Conservation (phyloP, 1,140 invertebrate genomes). For the Doryteuthis pealeii region DNA sequence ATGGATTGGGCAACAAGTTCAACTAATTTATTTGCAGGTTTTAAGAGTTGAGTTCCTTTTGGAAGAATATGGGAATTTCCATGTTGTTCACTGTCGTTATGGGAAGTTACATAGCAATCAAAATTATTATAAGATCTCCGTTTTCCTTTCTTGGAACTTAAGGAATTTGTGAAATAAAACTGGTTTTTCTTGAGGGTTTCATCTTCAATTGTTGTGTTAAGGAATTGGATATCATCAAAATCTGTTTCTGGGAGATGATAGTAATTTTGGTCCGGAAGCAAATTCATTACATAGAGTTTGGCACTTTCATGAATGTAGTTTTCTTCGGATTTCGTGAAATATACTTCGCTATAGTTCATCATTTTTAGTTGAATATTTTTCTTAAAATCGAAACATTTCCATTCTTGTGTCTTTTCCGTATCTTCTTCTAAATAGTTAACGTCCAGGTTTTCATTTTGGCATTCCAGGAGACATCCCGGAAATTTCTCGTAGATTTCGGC, state of each 20-base stretch:
- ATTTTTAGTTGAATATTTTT: background rate
- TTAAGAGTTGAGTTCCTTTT: constrained; percentile 41
- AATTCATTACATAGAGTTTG: constrained; percentile 36
- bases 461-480: no score
- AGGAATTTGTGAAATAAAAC: no score
- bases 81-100: constrained; percentile 28
- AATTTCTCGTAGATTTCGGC: no score
- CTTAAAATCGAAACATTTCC: background rate
- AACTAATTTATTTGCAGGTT: constrained; percentile 47
- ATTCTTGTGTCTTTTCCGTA: background rate
- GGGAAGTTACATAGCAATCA: constrained; percentile 34
- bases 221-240: no score
- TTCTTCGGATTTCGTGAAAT: constrained; percentile 38
- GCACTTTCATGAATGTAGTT: constrained; percentile 43
- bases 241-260: constrained; percentile 26
- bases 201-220: no score
- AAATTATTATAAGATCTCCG: constrained; percentile 35
- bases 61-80: constrained; percentile 39
- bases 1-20: constrained; percentile 47
- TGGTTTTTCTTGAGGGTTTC: no score
- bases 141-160: constrained; percentile 30
- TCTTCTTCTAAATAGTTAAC: no score
- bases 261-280: constrained; percentile 36
- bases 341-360: background rate
- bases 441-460: no score